These are phyloP conservation scores for Lasioglossum zephyrum DNA, from an alignment of 2,888 invertebrate species.

Conservation along the genomic window DNA sequence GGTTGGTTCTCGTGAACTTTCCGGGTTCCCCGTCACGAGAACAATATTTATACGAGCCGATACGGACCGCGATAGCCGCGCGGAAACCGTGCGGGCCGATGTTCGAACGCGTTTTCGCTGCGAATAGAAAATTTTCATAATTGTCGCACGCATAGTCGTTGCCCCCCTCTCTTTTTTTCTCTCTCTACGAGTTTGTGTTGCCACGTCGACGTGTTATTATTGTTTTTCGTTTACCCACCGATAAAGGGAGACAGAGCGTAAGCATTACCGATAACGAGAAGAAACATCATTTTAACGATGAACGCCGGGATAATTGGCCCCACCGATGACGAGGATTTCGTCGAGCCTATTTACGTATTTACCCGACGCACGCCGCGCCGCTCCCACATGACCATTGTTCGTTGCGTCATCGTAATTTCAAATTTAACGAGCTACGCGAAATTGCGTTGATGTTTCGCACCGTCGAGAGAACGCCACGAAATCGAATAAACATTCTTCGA, in stretches of 20 bases:
- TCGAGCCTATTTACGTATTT: conserved; percentile 8
- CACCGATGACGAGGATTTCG: conserved; percentile 1
- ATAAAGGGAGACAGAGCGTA: neutral
- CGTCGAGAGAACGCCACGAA: neutral
- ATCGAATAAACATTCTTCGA: neutral
- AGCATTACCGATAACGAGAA: neutral
- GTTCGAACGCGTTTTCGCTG: conserved; percentile 13
- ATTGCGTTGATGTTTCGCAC: neutral
- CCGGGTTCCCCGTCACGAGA: conserved; percentile 47
- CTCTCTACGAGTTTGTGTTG: neutral
- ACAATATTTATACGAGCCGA: conserved; percentile 59
- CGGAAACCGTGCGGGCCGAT: neutral
- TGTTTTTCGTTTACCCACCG: conserved; percentile 20
- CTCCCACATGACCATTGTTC: neutral
- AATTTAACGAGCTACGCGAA: conserved; percentile 1
- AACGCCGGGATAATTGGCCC: conserved; percentile 14
- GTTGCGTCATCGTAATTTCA: conserved; percentile 5
- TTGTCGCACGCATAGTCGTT: conserved; percentile 10
- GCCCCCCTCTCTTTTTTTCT: neutral
- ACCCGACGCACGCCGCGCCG: neutral
- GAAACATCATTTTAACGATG: conserved; percentile 19
- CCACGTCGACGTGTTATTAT: neutral
- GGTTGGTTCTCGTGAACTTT: conserved; percentile 11
- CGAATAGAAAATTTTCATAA: conserved; percentile 35
- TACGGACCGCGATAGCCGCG: conserved; percentile 30